A percentile compares a stretch with the other conserved stretches of the same genome.
phyloP scores from a whole-genome alignment of 2,797 vertebrate genomes.

The Muraenolepis orangiensis region DNA sequence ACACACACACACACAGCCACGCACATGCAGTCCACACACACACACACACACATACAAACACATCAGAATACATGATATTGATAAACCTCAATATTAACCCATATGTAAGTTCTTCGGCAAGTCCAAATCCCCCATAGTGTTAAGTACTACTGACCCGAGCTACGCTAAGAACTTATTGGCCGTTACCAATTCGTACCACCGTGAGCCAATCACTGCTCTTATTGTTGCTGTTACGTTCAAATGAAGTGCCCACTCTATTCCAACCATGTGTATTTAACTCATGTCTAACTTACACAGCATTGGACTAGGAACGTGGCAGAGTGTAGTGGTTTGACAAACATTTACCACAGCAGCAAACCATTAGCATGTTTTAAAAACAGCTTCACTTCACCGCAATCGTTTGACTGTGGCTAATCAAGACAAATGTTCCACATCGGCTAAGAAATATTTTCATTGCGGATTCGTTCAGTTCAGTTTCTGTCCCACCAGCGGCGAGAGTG shows the following conservation, averaged over 20 bases:
- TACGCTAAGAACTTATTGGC: neutral
- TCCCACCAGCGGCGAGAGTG: conserved; percentile 41
- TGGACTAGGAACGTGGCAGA: neutral
- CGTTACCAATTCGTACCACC: neutral
- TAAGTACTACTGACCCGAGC: neutral
- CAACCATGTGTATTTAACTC: neutral
- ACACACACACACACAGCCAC: no score
- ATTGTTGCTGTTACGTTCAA: neutral
- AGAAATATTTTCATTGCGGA: neutral
- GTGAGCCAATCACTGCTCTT: neutral
- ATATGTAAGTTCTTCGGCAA: neutral
- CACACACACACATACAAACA: neutral
- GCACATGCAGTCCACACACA: no score
- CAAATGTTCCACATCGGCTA: neutral
- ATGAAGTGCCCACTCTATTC: neutral
- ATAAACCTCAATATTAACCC: neutral
- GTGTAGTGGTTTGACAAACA: neutral
- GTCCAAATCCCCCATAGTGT: neutral
- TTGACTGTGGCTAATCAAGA: neutral
- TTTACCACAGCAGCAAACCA: neutral
- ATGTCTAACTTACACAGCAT: neutral
- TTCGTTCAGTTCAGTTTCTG: conserved; percentile 49
- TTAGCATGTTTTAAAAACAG: neutral
- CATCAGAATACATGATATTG: neutral
- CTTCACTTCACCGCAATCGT: neutral